These are phyloP conservation scores for Staurois parvus DNA, from an alignment of 2,797 vertebrate genomes.

Conservation along the genomic window DNA sequence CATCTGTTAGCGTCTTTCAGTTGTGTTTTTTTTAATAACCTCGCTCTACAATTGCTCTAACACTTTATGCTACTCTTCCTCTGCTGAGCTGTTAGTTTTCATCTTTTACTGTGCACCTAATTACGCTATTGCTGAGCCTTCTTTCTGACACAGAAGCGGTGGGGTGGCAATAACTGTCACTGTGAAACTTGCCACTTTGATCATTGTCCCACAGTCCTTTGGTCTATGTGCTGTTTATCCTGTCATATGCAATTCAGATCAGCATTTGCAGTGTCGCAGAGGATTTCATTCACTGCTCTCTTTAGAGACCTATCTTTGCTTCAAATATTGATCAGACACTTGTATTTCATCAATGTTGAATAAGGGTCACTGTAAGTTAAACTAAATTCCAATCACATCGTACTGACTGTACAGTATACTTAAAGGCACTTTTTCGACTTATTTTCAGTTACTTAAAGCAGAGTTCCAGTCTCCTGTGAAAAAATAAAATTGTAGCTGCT, in stretches of 20 bases:
- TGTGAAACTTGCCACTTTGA: slow-evolving; percentile 14
- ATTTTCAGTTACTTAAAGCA: no score
- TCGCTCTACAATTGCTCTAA: not conserved
- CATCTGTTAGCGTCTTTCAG: slow-evolving; percentile 28
- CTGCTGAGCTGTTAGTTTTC: slow-evolving; percentile 13
- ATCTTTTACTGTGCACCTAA: not conserved
- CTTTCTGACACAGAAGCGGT: not conserved
- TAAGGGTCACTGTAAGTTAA: slow-evolving; percentile 56
- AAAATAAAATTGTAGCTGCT: no score
- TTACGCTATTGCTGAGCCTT: slow-evolving; percentile 27
- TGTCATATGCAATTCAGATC: slow-evolving; percentile 48
- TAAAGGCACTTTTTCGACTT: slow-evolving; percentile 30
- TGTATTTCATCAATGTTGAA: slow-evolving; percentile 55
- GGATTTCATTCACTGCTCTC: slow-evolving; percentile 31
- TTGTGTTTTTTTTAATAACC: not conserved
- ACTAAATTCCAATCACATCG: slow-evolving; percentile 27
- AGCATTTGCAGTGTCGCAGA: slow-evolving; percentile 38
- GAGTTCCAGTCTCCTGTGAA: no score
- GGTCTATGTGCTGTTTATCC: slow-evolving; percentile 35
- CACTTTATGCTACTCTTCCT: not conserved
- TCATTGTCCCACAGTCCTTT: slow-evolving; percentile 18
- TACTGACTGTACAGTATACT: slow-evolving; percentile 14
- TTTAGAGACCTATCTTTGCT: slow-evolving; percentile 33
- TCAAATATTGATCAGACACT: slow-evolving; percentile 44
- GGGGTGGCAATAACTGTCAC: slow-evolving; percentile 29